Percentiles rank a stretch among this genome's conserved stretches.
phyloP scores from a whole-genome alignment of 1,140 invertebrate species.

The Leptoteleia sp. region DNA sequence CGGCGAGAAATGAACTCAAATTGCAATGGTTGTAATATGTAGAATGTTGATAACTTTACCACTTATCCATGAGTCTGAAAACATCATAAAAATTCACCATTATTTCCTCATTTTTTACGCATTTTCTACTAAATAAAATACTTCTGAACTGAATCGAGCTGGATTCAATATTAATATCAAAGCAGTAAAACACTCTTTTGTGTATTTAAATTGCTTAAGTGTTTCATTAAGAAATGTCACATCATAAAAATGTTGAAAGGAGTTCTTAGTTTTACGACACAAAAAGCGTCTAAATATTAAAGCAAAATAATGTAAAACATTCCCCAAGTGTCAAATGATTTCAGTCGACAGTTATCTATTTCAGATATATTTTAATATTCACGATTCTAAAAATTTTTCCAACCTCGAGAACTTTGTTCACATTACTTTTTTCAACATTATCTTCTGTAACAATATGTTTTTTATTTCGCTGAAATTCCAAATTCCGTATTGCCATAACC shows the following conservation, averaged over 20 bases:
- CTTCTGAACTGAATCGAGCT: not conserved
- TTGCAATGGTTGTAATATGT: no score
- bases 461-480: no score
- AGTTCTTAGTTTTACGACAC: slow-evolving; percentile 20
- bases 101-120: no score
- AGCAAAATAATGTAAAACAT: slow-evolving; percentile 44
- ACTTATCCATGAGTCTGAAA: no score
- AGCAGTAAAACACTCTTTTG: slow-evolving; percentile 20
- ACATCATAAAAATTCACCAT: no score
- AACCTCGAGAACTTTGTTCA: not conserved
- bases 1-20: no score
- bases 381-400: not conserved
- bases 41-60: no score
- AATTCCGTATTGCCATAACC: no score
- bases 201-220: slow-evolving; percentile 12
- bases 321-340: slow-evolving; percentile 43
- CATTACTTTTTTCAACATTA: no score
- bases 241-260: slow-evolving; percentile 23
- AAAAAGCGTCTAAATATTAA: slow-evolving; percentile 33
- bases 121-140: not conserved
- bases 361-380: slow-evolving; percentile 26
- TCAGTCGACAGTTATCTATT: slow-evolving; percentile 36
- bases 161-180: not conserved
- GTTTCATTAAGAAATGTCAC: slow-evolving; percentile 30
- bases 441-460: no score